A percentile compares a stretch with the other conserved stretches of the same genome.
Conservation (phyloP, 1,140 invertebrate genomes). For the Wasmannia auropunctata region DNA sequence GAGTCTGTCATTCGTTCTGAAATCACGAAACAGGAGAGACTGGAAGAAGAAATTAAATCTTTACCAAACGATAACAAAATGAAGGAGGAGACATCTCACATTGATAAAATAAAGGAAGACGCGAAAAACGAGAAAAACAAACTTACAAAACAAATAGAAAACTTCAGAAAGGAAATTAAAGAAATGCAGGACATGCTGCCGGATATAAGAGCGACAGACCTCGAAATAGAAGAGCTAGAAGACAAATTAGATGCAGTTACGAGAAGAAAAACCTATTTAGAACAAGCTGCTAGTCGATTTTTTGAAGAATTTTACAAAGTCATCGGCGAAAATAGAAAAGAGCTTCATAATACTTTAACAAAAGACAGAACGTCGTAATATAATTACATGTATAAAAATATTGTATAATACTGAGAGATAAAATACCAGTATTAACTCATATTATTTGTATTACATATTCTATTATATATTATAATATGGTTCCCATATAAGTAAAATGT, state of each 20-base stretch:
- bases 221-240: conserved; percentile 66
- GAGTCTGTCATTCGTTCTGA: conserved; percentile 54
- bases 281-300: conserved; percentile 71
- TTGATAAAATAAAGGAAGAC: conserved; percentile 65
- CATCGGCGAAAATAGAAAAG: conserved; percentile 68
- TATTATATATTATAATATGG: background rate
- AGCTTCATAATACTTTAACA: conserved; percentile 22
- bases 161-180: conserved; percentile 65
- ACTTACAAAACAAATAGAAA: conserved; percentile 70
- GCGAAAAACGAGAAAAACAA: conserved; percentile 68
- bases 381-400: no score
- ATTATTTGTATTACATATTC: background rate
- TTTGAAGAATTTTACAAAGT: conserved; percentile 72
- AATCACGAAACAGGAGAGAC: conserved; percentile 66
- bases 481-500: conserved; percentile 12
- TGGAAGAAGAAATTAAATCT: conserved; percentile 65
- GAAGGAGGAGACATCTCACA: conserved; percentile 59
- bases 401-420: no score
- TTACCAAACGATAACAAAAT: conserved; percentile 68
- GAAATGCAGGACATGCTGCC: conserved; percentile 59
- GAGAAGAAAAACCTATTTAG: conserved; percentile 64
- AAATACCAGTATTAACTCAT: background rate
- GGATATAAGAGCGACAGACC: conserved; percentile 30
- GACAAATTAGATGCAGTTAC: conserved; percentile 70
- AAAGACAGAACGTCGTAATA: background rate